Percentiles rank a stretch among this genome's conserved stretches.
Evolutionary conservation across 2,888 invertebrate species (phyloP).

Genomic region (Drosophila setosimentum): DNA sequence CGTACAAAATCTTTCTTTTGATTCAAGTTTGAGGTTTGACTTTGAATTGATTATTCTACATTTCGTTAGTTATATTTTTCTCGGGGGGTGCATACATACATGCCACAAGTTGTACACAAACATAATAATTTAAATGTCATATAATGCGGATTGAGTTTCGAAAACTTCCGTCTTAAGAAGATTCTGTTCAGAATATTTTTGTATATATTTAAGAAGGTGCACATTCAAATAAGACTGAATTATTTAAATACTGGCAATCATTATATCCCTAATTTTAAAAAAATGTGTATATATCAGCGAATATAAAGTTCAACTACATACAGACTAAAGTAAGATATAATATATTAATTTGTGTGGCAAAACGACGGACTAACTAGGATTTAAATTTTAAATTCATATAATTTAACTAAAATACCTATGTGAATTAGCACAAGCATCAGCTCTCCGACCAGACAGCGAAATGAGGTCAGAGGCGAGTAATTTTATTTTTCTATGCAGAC

Average conservation of each 20-base stretch:
- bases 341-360: not conserved
- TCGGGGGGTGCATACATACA: too few species aligned
- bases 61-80: not conserved
- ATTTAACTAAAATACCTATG: not conserved
- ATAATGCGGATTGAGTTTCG: too few species aligned
- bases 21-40: not conserved
- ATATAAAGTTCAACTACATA: not conserved
- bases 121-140: too few species aligned
- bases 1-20: accelerated
- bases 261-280: not conserved
- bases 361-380: not conserved
- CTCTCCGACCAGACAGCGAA: constrained; percentile 20
- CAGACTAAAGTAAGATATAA: not conserved
- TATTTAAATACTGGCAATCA: not conserved
- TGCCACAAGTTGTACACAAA: too few species aligned
- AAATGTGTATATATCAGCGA: not conserved
- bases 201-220: not conserved
- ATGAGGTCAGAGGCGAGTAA: constrained; percentile 37
- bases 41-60: not conserved
- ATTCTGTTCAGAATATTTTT: not conserved
- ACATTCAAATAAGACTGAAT: not conserved
- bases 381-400: not conserved
- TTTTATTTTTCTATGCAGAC: constrained; percentile 6
- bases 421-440: not conserved
- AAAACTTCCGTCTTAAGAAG: not conserved